Evolutionary conservation across 2,888 invertebrate genomes (phyloP).

Genomic region (Drosophila robusta): DNA sequence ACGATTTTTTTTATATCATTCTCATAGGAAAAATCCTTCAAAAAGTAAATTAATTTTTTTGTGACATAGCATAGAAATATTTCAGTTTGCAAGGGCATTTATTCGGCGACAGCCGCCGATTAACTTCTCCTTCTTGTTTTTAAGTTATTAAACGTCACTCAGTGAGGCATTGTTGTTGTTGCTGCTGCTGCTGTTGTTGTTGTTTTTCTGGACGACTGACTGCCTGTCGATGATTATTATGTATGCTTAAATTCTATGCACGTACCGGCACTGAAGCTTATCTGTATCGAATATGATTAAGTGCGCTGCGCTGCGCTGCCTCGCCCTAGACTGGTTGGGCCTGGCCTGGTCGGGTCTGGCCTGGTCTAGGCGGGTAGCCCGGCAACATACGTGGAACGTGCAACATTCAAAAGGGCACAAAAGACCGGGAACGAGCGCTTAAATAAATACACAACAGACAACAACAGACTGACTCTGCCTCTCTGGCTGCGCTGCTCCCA

Average conservation of each 20-base stretch:
- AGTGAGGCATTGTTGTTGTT: constrained; percentile 37
- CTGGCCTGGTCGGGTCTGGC: neutral
- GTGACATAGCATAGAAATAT: too few species aligned
- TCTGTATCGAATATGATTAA: constrained; percentile 81
- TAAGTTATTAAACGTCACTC: constrained; percentile 50
- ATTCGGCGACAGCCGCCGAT: neutral
- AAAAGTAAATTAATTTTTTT: too few species aligned
- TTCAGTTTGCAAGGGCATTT: constrained; percentile 1
- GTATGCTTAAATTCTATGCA: constrained; percentile 79
- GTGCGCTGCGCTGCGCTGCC: constrained; percentile 74
- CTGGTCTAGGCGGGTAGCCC: constrained; percentile 41
- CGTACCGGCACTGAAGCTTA: constrained; percentile 78
- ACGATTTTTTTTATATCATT: too few species aligned
- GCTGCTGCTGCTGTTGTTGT: constrained; percentile 26
- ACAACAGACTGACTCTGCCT: constrained; percentile 4
- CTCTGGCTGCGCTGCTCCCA: constrained; percentile 12
- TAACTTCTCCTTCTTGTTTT: neutral
- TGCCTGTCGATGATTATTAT: constrained; percentile 77
- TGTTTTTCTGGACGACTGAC: constrained; percentile 45
- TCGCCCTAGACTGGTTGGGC: constrained; percentile 53
- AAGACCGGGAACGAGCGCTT: constrained; percentile 61
- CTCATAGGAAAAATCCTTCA: too few species aligned
- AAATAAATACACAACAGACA: constrained; percentile 69
- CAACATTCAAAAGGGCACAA: constrained; percentile 77
- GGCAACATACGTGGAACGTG: constrained; percentile 56